Percentiles rank a stretch among this genome's conserved stretches.
Conservation (phyloP, 2,888 invertebrate species). For the Agelastica alni region DNA sequence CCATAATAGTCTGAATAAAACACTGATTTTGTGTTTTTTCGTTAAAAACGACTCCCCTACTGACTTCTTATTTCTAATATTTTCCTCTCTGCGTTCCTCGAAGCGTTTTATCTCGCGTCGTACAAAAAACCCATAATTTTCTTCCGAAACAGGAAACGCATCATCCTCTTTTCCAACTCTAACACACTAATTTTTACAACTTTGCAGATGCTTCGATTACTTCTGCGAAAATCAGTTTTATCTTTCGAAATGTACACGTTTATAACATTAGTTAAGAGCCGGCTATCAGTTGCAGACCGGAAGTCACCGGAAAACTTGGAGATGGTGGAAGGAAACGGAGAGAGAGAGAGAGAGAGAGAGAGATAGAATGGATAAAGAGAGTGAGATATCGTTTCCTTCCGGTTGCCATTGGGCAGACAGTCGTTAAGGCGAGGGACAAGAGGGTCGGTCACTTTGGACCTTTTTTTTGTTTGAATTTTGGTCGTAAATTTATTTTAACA, state of each 20-base stretch:
- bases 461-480: background rate
- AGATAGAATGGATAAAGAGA: too few species aligned
- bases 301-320: slow-evolving; percentile 42
- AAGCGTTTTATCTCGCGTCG: background rate
- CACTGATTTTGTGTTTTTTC: too few species aligned
- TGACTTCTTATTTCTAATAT: too few species aligned
- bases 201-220: slow-evolving; percentile 29
- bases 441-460: slow-evolving; percentile 22
- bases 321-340: slow-evolving; percentile 33
- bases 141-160: slow-evolving; percentile 17
- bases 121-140: slow-evolving; percentile 8
- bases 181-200: slow-evolving; percentile 24
- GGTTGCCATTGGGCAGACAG: slow-evolving; percentile 42
- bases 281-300: slow-evolving; percentile 39
- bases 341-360: slow-evolving; percentile 32
- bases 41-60: too few species aligned
- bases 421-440: slow-evolving; percentile 29
- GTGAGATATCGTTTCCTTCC: slow-evolving; percentile 49
- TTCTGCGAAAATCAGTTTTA: slow-evolving; percentile 27
- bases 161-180: slow-evolving; percentile 22
- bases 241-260: slow-evolving; percentile 35
- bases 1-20: too few species aligned
- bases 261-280: slow-evolving; percentile 46
- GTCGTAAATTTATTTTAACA: slow-evolving; percentile 5
- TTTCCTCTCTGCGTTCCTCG: too few species aligned